Base-by-base conservation (phyloP, 2,888 invertebrate genomes). In the Cheilosia grossa region DNA sequence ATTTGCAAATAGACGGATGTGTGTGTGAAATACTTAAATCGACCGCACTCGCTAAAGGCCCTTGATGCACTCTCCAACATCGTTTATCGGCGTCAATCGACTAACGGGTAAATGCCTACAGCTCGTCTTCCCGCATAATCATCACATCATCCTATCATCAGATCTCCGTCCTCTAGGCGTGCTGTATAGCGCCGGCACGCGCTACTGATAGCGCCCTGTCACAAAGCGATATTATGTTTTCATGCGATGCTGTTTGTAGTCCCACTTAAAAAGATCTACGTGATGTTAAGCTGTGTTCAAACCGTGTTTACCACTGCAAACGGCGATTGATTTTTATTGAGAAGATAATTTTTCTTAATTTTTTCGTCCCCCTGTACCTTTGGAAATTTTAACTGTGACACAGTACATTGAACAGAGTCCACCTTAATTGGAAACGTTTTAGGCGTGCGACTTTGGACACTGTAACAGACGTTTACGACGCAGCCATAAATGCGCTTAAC, bases 121-220 rank as follows among this genome's bases (percentile, higher is more conserved):
- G 66, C 66, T 77, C 66, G 73, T 79, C 80, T 51, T 75, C 85
- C 85, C 85, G 85, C 85, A 85, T 85, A 85, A 85, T 81, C 85
- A 75, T 53, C 70, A 44, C 85, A 75, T 53, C 70, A 30, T 72
- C 47, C 21, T 27, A 75, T 80, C 80, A 10, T 30, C 42, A 10
- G 42, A 80, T 81, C 80, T 72, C 49, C 17, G 49, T 64, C 33
- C 64, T 63, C 73, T 49, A 63, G 30, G 66, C 67, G 74, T 70
- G 69, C 64, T 83, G 40, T 66, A 75, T 70, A 66, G 58, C 67
- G 40, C 24, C 30, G 56, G 82, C 85, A 85, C 85, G 85, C 85
- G 85, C 73, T 85, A 17, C 27, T 33, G 72, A 72, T 77, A 81
- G 75, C 75, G 77, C 67, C 70, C 49, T 42, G 49, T n/a, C 42